Percentiles rank a stretch among this genome's conserved stretches.
phyloP scores from a whole-genome alignment of 2,113 vertebrate genomes.

The Anolis carolinensis region DNA sequence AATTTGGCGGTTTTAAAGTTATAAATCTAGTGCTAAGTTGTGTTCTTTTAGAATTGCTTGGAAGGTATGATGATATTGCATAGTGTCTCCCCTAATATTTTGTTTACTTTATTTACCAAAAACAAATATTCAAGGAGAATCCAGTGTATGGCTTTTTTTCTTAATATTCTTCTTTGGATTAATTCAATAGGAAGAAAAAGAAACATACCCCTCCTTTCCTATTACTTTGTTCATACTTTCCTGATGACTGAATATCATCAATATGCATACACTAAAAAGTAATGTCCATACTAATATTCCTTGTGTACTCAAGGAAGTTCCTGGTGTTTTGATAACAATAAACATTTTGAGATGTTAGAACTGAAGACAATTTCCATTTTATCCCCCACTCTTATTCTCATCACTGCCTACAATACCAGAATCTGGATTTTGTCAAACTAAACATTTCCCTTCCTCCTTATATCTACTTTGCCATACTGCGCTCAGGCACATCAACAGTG shows the following conservation, averaged over 20 bases:
- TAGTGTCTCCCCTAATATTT: background rate
- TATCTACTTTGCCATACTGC: background rate
- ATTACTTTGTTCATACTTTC: slow-evolving; percentile 9
- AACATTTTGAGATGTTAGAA: background rate
- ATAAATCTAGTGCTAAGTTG: background rate
- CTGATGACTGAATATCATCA: background rate
- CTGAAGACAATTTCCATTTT: background rate
- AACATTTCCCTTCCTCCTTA: background rate
- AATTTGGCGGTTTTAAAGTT: no score
- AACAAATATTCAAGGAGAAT: background rate
- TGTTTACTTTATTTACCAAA: background rate
- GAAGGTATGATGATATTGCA: no score
- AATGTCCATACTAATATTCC: background rate
- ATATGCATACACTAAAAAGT: background rate
- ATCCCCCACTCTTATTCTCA: background rate
- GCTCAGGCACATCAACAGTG: background rate
- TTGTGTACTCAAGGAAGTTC: background rate
- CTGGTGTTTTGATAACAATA: background rate
- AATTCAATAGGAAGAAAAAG: background rate
- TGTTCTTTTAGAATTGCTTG: background rate
- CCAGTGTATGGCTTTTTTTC: no score
- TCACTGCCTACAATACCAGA: background rate
- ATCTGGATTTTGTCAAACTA: background rate
- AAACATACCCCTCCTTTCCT: background rate
- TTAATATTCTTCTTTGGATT: background rate